Base-by-base conservation (phyloP, 2,113 vertebrate genomes). In the Sorex fumeus region DNA sequence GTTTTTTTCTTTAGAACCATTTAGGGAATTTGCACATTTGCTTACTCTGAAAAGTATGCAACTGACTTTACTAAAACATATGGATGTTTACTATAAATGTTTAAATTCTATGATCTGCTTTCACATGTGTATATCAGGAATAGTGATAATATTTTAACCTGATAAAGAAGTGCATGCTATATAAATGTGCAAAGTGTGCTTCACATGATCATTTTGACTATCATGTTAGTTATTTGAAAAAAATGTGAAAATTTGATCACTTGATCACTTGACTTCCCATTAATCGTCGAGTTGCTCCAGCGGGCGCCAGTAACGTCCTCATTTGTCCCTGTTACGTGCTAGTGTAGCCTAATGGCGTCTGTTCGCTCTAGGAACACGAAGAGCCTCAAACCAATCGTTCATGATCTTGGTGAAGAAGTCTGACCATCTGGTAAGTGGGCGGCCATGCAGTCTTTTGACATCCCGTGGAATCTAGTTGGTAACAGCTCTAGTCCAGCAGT, bases 191-290 rank as follows among this genome's bases (percentile, higher is more conserved):
- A 53, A 92, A 90, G 45, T 71, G 27, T 88, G 57, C 60, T 84
- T 83, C 60, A 70, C 15, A 88, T 79, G 84, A 88, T 93, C 76
- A 87, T 94, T 94, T 90, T 90, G 64, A 81, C 23, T 40, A n/a
- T 78, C 21, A 85, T 66, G 69, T 76, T 84, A 88, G 92, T 93
- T 90, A 95, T 89, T 90, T 80, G 93, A 89, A 32, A 69, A 92
- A 84, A 81, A 93, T 95, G 72, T 57, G 94, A 95, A 95, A 93
- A 94, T 90, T n/a, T n/a, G n/a, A n/a, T n/a, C n/a, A n/a, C n/a
- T n/a, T n/a, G n/a, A n/a, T n/a, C n/a, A n/a, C n/a, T n/a, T n/a
- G n/a, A n/a, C n/a, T n/a, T n/a, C n/a, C n/a, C n/a, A n/a, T n/a
- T n/a, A n/a, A n/a, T n/a, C n/a, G n/a, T n/a, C n/a, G n/a, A n/a